Evolutionary conservation across 2,113 vertebrate species (phyloP).

Genomic region (Pionites leucogaster): DNA sequence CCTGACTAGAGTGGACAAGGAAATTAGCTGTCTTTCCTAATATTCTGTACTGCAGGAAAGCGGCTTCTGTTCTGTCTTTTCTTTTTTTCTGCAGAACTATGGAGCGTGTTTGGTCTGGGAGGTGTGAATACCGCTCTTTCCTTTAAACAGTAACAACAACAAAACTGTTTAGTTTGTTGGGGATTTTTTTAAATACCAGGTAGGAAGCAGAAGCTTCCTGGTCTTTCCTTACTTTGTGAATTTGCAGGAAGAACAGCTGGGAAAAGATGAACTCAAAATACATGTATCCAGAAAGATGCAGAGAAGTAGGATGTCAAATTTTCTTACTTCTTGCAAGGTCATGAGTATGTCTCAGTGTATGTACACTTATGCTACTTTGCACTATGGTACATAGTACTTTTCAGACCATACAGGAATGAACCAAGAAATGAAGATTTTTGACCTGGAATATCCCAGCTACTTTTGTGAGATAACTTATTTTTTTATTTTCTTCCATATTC

Average conservation of each 20-base stretch:
- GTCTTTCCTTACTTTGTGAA: background rate
- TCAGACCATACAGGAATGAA: background rate
- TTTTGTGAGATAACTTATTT: background rate
- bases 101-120: background rate
- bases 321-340: background rate
- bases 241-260: background rate
- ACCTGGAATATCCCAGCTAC: background rate
- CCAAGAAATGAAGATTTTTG: background rate
- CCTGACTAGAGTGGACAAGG: background rate
- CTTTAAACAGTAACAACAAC: background rate
- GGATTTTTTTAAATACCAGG: fast-evolving
- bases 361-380: background rate
- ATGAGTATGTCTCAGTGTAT: background rate
- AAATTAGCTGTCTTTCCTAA: background rate
- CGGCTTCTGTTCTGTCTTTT: background rate
- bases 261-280: background rate
- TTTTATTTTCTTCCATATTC: background rate
- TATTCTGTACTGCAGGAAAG: background rate
- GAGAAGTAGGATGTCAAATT: background rate
- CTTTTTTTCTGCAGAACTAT: background rate
- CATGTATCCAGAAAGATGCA: background rate
- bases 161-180: background rate
- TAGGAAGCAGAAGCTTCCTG: background rate
- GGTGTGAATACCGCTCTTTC: background rate
- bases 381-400: background rate